Evolutionary conservation across 2,797 vertebrate species (phyloP), one percentile per base, ranked within the genome.

Genomic region (Aeoliscus strigatus): DNA sequence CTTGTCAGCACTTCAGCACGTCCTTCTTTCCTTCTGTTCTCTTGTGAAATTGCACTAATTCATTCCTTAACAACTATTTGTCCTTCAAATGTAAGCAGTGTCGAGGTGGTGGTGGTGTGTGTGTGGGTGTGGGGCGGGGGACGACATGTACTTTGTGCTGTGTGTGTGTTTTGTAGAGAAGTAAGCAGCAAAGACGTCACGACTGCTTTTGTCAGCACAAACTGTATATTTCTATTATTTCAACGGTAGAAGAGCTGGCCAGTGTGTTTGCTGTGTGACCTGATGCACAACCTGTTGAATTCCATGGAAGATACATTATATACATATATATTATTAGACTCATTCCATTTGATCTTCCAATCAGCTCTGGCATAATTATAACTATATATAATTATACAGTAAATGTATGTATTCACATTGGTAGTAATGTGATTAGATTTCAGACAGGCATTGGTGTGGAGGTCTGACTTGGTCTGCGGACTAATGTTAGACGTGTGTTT

Each of bases 11-110:
- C 51, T 66, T n/a, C n/a, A n/a, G n/a, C n/a, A n/a, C n/a, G n/a
- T n/a, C n/a, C n/a, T n/a, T n/a, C n/a, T n/a, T n/a, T 49, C 56
- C 57, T 57, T 51, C 36, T 8, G 16, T 31, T 49, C 66, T 56
- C 58, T 68, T 39, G 54, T 82, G 76, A 57, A 73, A 76, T 85
- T 90, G 86, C 88, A 90, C 88, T 87, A 85, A 86, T 77, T 53
- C 70, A 79, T 80, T 80, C 69, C 67, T 63, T 60, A 38, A 67
- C n/a, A n/a, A n/a, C n/a, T n/a, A n/a, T n/a, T n/a, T n/a, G n/a
- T n/a, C n/a, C n/a, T n/a, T n/a, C n/a, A n/a, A n/a, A n/a, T n/a
- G n/a, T n/a, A n/a, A n/a, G n/a, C n/a, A n/a, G n/a, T n/a, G n/a
- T n/a, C n/a, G n/a, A n/a, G n/a, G n/a, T n/a, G n/a, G n/a, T n/a